These are phyloP conservation scores for Poeciliopsis occidentalis DNA, from an alignment of 2,113 vertebrate genomes.

Conservation along the genomic window DNA sequence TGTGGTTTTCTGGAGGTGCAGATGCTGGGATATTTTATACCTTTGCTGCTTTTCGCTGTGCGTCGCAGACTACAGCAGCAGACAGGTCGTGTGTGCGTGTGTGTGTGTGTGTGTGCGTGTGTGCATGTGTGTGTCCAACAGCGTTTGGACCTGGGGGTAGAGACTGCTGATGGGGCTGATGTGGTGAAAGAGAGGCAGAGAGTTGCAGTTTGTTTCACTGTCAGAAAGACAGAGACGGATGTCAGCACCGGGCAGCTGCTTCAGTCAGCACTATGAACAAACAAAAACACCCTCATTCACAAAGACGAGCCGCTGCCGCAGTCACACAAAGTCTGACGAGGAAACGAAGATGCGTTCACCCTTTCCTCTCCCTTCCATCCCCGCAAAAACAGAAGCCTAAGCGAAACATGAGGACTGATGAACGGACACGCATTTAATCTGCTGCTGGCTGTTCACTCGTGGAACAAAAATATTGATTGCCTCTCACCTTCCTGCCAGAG, in stretches of 20 bases:
- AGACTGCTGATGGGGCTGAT: constrained; percentile 68
- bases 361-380: constrained; percentile 11
- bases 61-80: constrained; percentile 46
- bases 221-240: constrained; percentile 69
- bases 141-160: constrained; percentile 40
- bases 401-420: constrained; percentile 49
- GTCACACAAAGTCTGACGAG: background rate
- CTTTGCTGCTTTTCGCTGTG: constrained; percentile 1
- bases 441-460: constrained; percentile 22
- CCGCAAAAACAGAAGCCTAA: constrained; percentile 30
- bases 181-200: constrained; percentile 49
- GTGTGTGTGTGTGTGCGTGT: background rate
- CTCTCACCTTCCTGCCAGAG: constrained; percentile 61
- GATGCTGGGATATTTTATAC: constrained; percentile 70
- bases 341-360: constrained; percentile 11
- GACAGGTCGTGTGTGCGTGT: constrained; percentile 21
- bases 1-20: constrained; percentile 63
- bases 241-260: constrained; percentile 68
- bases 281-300: constrained; percentile 33
- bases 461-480: constrained; percentile 66
- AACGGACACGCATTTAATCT: constrained; percentile 36
- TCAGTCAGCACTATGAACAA: constrained; percentile 67
- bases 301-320: constrained; percentile 5
- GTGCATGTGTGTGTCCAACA: constrained; percentile 38
- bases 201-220: constrained; percentile 58